Evolutionary conservation across 2,888 invertebrate species (phyloP).

Genomic region (Drosophila barbarae): DNA sequence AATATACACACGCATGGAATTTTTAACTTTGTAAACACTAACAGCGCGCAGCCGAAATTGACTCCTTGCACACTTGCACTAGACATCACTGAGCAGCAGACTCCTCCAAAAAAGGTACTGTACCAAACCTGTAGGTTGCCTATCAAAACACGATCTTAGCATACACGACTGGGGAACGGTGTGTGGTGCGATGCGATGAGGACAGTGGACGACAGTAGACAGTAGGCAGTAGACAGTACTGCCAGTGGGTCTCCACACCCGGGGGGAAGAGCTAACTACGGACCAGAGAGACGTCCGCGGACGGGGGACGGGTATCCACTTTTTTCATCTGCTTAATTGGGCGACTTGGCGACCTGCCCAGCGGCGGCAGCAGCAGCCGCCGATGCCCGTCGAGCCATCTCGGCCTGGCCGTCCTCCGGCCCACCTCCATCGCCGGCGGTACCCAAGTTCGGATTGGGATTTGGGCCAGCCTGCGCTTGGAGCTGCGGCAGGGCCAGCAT

Average conservation of each 20-base stretch:
- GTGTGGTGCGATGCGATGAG: conserved; percentile 1
- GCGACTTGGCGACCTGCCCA: conserved; percentile 25
- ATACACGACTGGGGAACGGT: conserved; percentile 6
- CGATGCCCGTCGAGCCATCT: conserved; percentile 52
- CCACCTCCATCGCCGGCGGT: neutral
- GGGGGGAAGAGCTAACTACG: neutral
- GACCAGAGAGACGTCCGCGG: conserved; percentile 7
- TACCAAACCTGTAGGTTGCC: conserved; percentile 14
- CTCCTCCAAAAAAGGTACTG: conserved; percentile 19
- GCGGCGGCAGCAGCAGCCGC: conserved; percentile 30
- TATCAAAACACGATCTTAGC: conserved; percentile 12
- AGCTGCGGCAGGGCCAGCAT: conserved; percentile 56
- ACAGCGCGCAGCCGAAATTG: conserved; percentile 26
- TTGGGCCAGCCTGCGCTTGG: conserved; percentile 30
- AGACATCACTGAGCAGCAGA: conserved; percentile 11
- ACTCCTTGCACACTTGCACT: conserved; percentile 6
- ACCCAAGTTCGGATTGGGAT: conserved; percentile 7
- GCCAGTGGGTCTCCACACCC: neutral
- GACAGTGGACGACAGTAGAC: conserved; percentile 1
- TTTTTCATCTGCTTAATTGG: conserved; percentile 16
- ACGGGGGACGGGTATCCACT: neutral
- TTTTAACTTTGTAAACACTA: conserved; percentile 26
- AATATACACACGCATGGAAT: conserved; percentile 30
- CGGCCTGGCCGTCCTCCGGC: conserved; percentile 23
- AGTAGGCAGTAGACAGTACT: conserved; percentile 10